Evolutionary conservation across 2,113 vertebrate genomes (phyloP).

Genomic region (Eonycteris spelaea): DNA sequence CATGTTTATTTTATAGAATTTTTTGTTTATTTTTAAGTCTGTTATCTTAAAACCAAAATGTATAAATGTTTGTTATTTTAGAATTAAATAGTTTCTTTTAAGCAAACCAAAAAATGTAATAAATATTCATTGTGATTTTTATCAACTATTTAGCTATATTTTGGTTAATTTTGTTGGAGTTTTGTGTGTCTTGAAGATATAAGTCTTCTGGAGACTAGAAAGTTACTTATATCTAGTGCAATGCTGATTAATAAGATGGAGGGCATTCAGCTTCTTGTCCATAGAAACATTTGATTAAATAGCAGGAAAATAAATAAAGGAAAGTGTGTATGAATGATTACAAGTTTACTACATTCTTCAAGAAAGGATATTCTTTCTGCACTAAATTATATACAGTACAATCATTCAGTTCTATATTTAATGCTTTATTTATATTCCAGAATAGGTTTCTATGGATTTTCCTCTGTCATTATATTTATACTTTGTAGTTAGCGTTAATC

Average conservation of each 20-base stretch:
- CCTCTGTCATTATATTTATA: neutral
- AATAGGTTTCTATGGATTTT: neutral
- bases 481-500: neutral
- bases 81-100: neutral
- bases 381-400: neutral
- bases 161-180: conserved; percentile 12
- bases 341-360: neutral
- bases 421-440: neutral
- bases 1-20: neutral
- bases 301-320: neutral
- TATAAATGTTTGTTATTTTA: conserved; percentile 1
- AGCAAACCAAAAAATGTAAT: neutral
- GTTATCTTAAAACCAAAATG: neutral
- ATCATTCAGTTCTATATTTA: neutral
- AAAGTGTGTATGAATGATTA: neutral
- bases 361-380: neutral
- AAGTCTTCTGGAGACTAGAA: neutral
- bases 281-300: conserved; percentile 21
- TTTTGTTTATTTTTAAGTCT: neutral
- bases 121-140: neutral
- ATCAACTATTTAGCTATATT: neutral
- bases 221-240: neutral
- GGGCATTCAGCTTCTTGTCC: neutral
- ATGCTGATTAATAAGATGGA: neutral
- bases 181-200: neutral